phyloP scores from a whole-genome alignment of 2,888 invertebrate genomes.

The Chalcosyrphus nemorum region DNA sequence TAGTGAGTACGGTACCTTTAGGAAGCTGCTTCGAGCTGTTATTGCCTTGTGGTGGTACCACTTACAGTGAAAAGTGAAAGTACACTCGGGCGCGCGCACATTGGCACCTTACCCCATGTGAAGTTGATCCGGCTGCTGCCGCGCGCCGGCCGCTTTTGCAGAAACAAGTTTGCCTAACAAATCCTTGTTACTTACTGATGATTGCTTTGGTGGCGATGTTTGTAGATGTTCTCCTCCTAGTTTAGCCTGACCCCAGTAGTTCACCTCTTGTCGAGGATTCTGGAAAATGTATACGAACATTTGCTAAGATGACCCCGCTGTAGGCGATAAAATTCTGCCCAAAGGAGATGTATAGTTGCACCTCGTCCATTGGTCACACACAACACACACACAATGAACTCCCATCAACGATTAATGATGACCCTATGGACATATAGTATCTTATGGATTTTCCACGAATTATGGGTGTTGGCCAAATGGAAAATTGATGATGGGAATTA shows the following conservation, averaged over 20 bases:
- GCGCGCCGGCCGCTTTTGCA: neutral
- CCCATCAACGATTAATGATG: slow-evolving; percentile 57
- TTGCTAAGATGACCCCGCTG: slow-evolving; percentile 52
- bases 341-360: neutral
- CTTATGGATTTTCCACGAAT: slow-evolving; percentile 19
- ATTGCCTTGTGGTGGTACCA: slow-evolving; percentile 40
- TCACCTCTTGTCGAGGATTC: slow-evolving; percentile 40
- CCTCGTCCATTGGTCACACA: neutral
- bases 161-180: slow-evolving; percentile 48
- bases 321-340: slow-evolving; percentile 45
- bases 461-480: slow-evolving; percentile 68
- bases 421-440: slow-evolving; percentile 31
- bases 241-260: slow-evolving; percentile 37
- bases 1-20: slow-evolving; percentile 47
- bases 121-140: too few relatives aligned
- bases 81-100: slow-evolving; percentile 37
- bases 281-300: slow-evolving; percentile 44
- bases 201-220: slow-evolving; percentile 1
- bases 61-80: slow-evolving; percentile 62
- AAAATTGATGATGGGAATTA: slow-evolving; percentile 70
- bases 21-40: slow-evolving; percentile 44
- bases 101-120: slow-evolving; percentile 53
- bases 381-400: neutral
- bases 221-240: slow-evolving; percentile 8
- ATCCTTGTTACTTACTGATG: slow-evolving; percentile 6